phyloP scores from a whole-genome alignment of 2,797 vertebrate species.

The Arnoldichthys spilopterus region DNA sequence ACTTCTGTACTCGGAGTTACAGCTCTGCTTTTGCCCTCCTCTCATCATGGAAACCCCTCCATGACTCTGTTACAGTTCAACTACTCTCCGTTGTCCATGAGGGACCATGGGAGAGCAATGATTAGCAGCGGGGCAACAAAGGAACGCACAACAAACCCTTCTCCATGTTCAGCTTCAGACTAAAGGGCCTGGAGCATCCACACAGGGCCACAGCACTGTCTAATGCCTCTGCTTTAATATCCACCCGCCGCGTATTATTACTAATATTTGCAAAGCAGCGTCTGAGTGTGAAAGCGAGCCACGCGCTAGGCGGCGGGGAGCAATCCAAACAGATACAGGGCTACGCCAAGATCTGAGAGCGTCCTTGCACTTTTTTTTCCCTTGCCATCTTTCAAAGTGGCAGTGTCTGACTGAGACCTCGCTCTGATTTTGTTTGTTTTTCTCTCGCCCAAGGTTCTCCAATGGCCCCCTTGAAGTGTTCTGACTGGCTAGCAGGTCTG shows the following conservation, averaged over 20 bases:
- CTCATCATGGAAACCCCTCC: background rate
- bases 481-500: constrained; percentile 34
- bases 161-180: too few species aligned
- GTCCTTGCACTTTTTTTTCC: background rate
- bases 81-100: background rate
- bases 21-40: too few species aligned
- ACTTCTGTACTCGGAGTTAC: too few species aligned
- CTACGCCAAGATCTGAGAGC: constrained; percentile 13
- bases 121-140: too few species aligned
- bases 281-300: background rate
- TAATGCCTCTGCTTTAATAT: background rate
- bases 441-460: background rate
- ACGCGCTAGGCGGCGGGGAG: background rate
- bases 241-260: background rate
- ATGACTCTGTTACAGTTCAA: too few species aligned
- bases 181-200: background rate
- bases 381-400: constrained; percentile 41
- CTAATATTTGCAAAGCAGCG: background rate
- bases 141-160: background rate
- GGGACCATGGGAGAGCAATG: background rate
- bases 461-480: background rate
- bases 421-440: constrained; percentile 26
- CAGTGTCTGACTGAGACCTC: constrained; percentile 62
- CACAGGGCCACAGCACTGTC: background rate
- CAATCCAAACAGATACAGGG: background rate